Evolutionary conservation across 1,140 invertebrate species (phyloP).

Genomic region (Oncopeltus fasciatus): DNA sequence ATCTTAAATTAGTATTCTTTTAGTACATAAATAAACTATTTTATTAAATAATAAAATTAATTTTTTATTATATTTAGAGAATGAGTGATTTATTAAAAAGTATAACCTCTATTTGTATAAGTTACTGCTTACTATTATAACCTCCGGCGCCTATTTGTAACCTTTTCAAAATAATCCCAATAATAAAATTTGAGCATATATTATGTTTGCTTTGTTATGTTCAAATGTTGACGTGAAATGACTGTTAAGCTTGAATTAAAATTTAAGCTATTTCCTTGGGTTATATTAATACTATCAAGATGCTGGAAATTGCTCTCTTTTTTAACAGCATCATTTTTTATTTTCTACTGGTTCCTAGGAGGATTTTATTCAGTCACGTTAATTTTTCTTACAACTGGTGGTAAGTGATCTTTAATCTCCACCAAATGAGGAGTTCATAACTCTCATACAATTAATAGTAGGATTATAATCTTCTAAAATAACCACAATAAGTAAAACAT

Average conservation of each 20-base stretch:
- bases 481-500: too few relatives aligned
- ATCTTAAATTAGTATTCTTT: too few relatives aligned
- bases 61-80: too few relatives aligned
- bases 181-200: background rate
- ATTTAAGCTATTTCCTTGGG: slow-evolving; percentile 9
- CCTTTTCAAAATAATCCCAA: background rate
- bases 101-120: background rate
- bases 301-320: slow-evolving; percentile 41
- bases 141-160: background rate
- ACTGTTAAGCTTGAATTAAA: slow-evolving; percentile 12
- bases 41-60: too few relatives aligned
- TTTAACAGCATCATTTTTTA: slow-evolving; percentile 46
- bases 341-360: slow-evolving; percentile 71
- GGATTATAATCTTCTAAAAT: too few relatives aligned
- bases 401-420: background rate
- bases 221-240: slow-evolving; percentile 6
- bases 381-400: slow-evolving; percentile 7
- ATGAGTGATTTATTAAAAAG: too few relatives aligned
- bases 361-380: slow-evolving; percentile 45
- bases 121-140: too few relatives aligned
- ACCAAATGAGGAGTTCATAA: too few relatives aligned
- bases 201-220: background rate
- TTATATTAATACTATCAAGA: slow-evolving; percentile 13
- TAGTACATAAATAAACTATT: too few relatives aligned
- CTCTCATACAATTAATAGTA: slow-evolving; percentile 2